Evolutionary conservation across 2,888 invertebrate species (phyloP).

Genomic region (Erebia ligea): DNA sequence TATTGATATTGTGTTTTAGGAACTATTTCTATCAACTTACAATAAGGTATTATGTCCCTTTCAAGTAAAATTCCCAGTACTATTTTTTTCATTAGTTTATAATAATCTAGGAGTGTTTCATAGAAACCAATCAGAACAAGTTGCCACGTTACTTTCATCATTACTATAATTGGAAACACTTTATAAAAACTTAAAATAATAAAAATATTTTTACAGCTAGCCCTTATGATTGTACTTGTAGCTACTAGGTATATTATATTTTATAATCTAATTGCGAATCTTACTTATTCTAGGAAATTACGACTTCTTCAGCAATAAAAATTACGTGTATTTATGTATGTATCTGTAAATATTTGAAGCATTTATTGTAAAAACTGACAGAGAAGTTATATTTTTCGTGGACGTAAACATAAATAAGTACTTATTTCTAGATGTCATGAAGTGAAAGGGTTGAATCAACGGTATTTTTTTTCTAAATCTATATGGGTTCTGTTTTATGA

Average conservation of each 20-base stretch:
- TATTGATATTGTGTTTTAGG: conserved; percentile 47
- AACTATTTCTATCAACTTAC: conserved; percentile 31
- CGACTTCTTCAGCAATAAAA: conserved; percentile 80
- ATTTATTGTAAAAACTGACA: conserved; percentile 74
- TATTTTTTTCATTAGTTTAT: not conserved
- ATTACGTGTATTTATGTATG: conserved; percentile 72
- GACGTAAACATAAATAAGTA: conserved; percentile 60
- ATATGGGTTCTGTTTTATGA: conserved; percentile 39
- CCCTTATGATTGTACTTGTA: conserved; percentile 73
- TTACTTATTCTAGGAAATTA: conserved; percentile 67
- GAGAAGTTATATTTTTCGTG: conserved; percentile 80
- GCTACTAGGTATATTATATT: conserved; percentile 67
- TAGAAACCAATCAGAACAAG: conserved; percentile 37
- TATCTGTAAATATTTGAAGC: conserved; percentile 77
- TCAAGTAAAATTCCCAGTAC: conserved; percentile 3
- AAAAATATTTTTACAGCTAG: conserved; percentile 80
- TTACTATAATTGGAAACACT: conserved; percentile 44
- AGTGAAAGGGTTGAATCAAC: conserved; percentile 44
- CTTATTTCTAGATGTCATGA: conserved; percentile 63
- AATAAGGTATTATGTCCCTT: conserved; percentile 32
- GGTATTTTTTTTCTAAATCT: conserved; percentile 44
- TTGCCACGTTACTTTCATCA: conserved; percentile 30
- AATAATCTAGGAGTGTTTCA: conserved; percentile 15
- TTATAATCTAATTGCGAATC: conserved; percentile 61
- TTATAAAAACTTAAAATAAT: conserved; percentile 58